Evolutionary conservation across 2,113 vertebrate species (phyloP), one percentile per base, ranked within the genome.

Genomic region (Setophaga petechia): DNA sequence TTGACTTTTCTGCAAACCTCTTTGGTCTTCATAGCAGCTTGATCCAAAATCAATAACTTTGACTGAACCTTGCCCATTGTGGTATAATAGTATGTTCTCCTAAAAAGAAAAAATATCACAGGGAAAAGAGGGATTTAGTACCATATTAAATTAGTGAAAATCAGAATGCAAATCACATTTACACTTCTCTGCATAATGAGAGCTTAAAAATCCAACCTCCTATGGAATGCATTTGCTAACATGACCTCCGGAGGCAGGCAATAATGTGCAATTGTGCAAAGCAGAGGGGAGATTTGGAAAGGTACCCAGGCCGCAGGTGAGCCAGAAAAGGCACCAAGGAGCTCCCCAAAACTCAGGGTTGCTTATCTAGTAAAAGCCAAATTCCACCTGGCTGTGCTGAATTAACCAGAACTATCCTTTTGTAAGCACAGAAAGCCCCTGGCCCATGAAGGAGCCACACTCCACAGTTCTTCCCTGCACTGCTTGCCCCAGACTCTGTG

Each of bases 41-140:
- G 99, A 99, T 89, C 99, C 99, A 97, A 99, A 99, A 96, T 99
- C 99, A 79, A 99, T 99, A 84, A 99, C 99, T 97, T 99, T 99
- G 93, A 99, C 99, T 87, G 99, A 99, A 43, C 98, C 98, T 46
- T 99, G 99, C 22, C 98, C 99, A 92, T 98, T 98, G 90, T 98
- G 98, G 83, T 98, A 98, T 46, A 99, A 95, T 59, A 99, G 97
- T 95, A 99, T 99, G 93, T 99, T 99, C 94, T 99, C 99, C 99
- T 99, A 81, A 78, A 97, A 35, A 72, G 19, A 13, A 84, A 71
- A 43, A 41, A 43, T 57, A 81, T 25, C 25, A 88, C 23, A 86
- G 15, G 17, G 3, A 24, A 83, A 83, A 84, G 39, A 28, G 7
- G 6, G 22, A 7, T 82, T 84, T 59, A 89, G 65, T 37, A 74